Evolutionary conservation across 1,140 invertebrate genomes (phyloP), one percentile per base, ranked within the genome.

Genomic region (Saxidomus purpurata): DNA sequence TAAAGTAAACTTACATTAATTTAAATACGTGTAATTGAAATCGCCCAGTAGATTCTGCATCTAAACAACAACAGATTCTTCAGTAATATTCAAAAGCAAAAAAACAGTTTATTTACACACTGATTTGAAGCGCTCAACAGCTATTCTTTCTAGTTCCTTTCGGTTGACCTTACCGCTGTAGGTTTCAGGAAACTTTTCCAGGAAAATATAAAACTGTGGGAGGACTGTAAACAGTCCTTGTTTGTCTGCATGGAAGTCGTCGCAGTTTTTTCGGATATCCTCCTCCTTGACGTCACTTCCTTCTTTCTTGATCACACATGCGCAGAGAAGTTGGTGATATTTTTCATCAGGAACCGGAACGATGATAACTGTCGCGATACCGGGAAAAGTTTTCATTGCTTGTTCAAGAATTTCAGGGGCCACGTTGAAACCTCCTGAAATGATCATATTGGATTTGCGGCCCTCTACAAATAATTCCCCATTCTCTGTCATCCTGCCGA

Each of bases 301-400:
- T 38, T 43, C 15, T 61, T 55, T 11, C 28, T 17, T 40, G 11
- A 86, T 28, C n/a, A 86, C 84, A 69, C 84, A 86, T 86, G 84
- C 84, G 67, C 84, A 86, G 0, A 77, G 17, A n/a, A 76, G 69
- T 19, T 86, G 84, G 25, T 76, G 79, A 19, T 74, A 52, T 17
- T 84, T 71, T 19, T 63, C 43, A 31, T 90, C 55, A 43, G 90
- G 82, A 11, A 90, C 80, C 8, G 85, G 85, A 36, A 89, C 86
- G 15, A 90, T 59, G 4, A 83, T 40, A 11, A 84, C 87, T 19
- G 69, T 52, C 13, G 83, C 19, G 8, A 91, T 47, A 17, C 67
- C 80, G 8, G 81, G 55, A 2, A 80, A 59, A 4, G 55, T 47
- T 19, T 47, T 55, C 47, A 81, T 28, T n/a, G 49, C 49, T 31